Conservation (phyloP, 2,113 vertebrate species). For the Petrocephalus zakoni region DNA sequence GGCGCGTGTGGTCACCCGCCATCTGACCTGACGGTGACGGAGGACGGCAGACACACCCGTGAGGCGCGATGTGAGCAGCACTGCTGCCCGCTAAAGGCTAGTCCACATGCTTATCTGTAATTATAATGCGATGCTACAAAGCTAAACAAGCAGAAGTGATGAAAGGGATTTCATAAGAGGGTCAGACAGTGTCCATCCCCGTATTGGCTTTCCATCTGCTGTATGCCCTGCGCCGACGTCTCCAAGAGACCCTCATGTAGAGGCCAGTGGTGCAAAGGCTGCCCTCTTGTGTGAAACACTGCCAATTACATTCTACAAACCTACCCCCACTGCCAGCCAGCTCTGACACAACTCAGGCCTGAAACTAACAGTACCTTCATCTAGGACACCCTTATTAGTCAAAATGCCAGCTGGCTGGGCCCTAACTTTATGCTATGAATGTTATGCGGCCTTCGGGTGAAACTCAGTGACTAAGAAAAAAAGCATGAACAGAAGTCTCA, state of each 20-base stretch:
- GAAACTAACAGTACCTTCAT: not conserved
- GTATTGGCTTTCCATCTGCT: not conserved
- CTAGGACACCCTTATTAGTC: not conserved
- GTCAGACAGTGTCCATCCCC: not conserved
- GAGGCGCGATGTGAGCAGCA: not conserved
- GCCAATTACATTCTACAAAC: not conserved
- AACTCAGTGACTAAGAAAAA: not conserved
- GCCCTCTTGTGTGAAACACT: constrained; percentile 7
- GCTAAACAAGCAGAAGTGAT: not conserved
- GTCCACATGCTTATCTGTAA: not conserved
- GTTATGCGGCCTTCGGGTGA: not conserved
- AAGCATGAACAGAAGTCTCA: not conserved
- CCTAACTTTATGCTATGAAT: not conserved
- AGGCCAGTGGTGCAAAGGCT: not conserved
- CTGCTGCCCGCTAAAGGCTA: not conserved
- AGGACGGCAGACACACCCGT: not conserved
- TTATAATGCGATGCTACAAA: not conserved
- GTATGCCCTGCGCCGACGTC: not conserved
- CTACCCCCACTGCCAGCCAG: not conserved
- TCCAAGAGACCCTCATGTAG: not conserved
- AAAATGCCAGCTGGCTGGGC: not conserved
- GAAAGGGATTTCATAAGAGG: not conserved
- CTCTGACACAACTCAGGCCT: not conserved
- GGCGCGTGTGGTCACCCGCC: constrained; percentile 89
- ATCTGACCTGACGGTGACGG: constrained; percentile 71